Base-by-base conservation (phyloP, 2,797 vertebrate genomes). In the Brachyalestes nurse region DNA sequence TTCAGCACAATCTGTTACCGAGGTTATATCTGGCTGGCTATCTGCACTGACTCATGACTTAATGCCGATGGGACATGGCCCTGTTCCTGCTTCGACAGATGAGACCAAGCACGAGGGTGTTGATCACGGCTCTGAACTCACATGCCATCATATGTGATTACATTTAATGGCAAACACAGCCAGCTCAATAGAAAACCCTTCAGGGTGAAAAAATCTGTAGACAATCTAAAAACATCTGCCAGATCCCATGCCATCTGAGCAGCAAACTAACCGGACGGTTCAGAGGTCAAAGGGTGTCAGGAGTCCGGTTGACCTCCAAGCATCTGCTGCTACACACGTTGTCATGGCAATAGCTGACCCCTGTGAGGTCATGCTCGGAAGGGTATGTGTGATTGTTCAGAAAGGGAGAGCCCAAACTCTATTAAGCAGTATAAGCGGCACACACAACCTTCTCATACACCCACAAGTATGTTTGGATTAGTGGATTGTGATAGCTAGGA, bases 241-340 rank as follows among this genome's bases (percentile, higher is more conserved):
- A 40, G 72, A 72, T 23, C 21, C 28, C 1, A 19, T 17, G 66
- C 34, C 53, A 58, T 69, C 70, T 72, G n/a, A 34, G 16, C 14
- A 10, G 23, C 23, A 53, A 72, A 53, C 47, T 28, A 72, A 53
- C 47, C 49, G 6, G 69, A 47, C 17, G 42, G 42, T 47, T 49
- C 66, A 69, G 42, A 69, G 92, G 91, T 91, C 90, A 75, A 89
- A 64, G 10, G 76, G 80, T 89, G 92, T 94, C 86, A 88, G 86
- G 86, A 47, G 67, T 86, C 81, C 82, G 83, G 84, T 58, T 82
- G 87, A 86, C 86, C 83, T 88, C 86, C 86, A 85, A 86, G 88
- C 93, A 94, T 93, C 92, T 94, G 92, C 82, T 91, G 84, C 84
- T 86, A 87, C 89, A 89, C 89, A 85, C 84, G 91, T 91, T 88